phyloP scores from a whole-genome alignment of 2,113 vertebrate species.

The Rhinoderma darwinii region DNA sequence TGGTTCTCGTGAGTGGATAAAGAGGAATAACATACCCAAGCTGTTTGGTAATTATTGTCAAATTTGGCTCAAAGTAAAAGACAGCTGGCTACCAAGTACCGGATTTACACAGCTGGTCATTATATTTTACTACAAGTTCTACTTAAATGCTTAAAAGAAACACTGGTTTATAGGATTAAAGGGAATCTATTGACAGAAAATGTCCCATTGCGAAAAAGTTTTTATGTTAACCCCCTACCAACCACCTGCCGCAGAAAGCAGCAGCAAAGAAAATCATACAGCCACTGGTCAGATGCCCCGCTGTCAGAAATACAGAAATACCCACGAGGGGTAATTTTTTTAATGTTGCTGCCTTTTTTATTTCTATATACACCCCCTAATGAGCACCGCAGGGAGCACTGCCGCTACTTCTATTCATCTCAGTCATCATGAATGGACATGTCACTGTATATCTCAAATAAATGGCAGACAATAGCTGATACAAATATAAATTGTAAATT shows the following conservation, averaged over 20 bases:
- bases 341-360: too few species aligned
- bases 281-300: not conserved
- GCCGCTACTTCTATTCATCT: too few species aligned
- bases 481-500: too few species aligned
- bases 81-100: constrained; percentile 49
- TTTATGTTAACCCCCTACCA: not conserved
- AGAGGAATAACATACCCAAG: constrained; percentile 39
- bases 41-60: constrained; percentile 51
- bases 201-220: not conserved
- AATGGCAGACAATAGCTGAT: too few species aligned
- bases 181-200: not conserved
- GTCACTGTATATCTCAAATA: too few species aligned
- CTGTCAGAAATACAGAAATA: too few species aligned
- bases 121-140: constrained; percentile 12
- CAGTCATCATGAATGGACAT: too few species aligned
- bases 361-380: too few species aligned
- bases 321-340: too few species aligned
- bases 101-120: constrained; percentile 43
- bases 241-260: not conserved
- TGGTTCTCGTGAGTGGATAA: constrained; percentile 33
- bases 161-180: not conserved
- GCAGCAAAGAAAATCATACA: not conserved
- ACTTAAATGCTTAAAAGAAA: not conserved
- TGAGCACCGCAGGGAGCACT: too few species aligned
- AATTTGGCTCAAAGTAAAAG: constrained; percentile 50